phyloP scores from a whole-genome alignment of 2,113 vertebrate genomes.

The Rhinolophus ferrumequinum region DNA sequence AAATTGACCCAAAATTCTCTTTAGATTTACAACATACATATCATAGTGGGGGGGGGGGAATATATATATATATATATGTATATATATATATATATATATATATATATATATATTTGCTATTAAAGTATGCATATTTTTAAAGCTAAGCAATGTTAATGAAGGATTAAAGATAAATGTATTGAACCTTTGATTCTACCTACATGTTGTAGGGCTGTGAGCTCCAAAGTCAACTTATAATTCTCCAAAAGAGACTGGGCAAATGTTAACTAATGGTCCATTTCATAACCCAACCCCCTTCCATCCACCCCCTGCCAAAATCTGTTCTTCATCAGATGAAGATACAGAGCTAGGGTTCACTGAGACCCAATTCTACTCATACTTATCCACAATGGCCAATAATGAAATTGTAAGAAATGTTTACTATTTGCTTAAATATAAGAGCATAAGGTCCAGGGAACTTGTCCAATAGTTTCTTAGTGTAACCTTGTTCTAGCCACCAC shows the following conservation, averaged over 20 bases:
- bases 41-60: neutral
- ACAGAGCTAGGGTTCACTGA: neutral
- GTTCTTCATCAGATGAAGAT: neutral
- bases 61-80: neutral
- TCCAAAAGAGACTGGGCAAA: neutral
- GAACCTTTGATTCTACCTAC: neutral
- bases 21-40: neutral
- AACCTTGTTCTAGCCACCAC: neutral
- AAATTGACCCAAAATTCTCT: neutral
- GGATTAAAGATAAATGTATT: neutral
- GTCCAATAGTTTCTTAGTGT: neutral
- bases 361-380: neutral
- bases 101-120: neutral
- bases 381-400: neutral
- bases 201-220: neutral
- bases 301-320: neutral
- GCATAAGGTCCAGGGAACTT: neutral
- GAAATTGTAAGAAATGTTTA: neutral
- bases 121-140: neutral
- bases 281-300: neutral
- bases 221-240: neutral
- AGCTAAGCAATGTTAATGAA: neutral
- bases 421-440: neutral
- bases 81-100: neutral
- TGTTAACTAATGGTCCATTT: neutral